These are phyloP conservation scores for Peromyscus aztecus DNA, from an alignment of 2,797 vertebrate species.

Conservation along the genomic window DNA sequence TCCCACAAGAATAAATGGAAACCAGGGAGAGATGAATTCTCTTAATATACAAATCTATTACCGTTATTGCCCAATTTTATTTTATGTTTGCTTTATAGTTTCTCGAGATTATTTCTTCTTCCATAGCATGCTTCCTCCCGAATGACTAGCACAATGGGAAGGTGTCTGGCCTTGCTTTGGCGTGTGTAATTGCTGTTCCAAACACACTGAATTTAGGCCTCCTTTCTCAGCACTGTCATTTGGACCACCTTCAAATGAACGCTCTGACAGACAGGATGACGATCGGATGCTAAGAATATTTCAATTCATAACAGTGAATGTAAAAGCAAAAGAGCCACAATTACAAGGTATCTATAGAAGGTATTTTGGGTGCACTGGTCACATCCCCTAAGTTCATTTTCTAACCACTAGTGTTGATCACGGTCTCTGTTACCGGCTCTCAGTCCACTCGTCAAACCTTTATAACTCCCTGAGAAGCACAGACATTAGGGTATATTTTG, in stretches of 20 bases:
- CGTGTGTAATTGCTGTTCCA: slow-evolving; percentile 3
- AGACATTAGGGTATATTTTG: background rate
- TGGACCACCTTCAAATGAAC: slow-evolving; percentile 41
- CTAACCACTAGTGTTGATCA: background rate
- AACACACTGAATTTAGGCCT: slow-evolving; percentile 27
- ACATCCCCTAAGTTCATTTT: background rate
- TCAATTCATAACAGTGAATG: background rate
- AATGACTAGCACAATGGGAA: background rate
- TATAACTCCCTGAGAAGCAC: background rate
- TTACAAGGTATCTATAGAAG: slow-evolving; percentile 7
- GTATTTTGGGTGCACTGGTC: background rate
- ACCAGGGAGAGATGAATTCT: slow-evolving; percentile 45
- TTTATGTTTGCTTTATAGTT: slow-evolving; percentile 43
- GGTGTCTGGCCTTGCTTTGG: slow-evolving; percentile 36
- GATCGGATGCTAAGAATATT: background rate
- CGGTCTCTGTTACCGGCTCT: background rate
- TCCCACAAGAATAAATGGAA: background rate
- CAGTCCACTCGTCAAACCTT: background rate
- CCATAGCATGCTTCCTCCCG: slow-evolving; percentile 39
- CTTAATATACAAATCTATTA: background rate
- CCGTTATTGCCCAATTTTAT: slow-evolving; percentile 4
- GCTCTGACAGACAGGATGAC: slow-evolving; percentile 5
- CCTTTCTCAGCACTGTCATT: slow-evolving; percentile 31
- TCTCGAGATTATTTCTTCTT: slow-evolving; percentile 59
- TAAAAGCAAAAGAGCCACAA: slow-evolving; percentile 17